Conservation (phyloP, 2,888 invertebrate species). For the Meteorus cinctellus region DNA sequence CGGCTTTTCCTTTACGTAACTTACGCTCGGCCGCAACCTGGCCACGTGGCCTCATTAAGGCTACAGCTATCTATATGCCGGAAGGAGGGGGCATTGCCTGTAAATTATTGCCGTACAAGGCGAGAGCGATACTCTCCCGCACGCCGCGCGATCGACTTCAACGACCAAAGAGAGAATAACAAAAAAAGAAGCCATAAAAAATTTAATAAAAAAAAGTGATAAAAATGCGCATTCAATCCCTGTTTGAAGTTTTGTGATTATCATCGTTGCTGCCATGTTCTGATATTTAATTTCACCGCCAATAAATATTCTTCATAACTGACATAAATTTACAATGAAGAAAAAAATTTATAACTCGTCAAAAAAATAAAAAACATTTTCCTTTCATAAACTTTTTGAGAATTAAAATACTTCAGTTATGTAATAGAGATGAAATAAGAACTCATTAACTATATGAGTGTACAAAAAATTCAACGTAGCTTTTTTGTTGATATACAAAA, state of each 20-base stretch:
- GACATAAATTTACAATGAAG: background rate
- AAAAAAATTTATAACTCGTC: background rate
- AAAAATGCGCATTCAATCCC: background rate
- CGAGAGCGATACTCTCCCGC: conserved; percentile 7
- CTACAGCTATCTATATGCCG: conserved; percentile 52
- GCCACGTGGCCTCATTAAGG: conserved; percentile 54
- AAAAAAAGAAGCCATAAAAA: background rate
- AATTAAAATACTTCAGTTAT: background rate
- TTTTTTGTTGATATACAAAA: background rate
- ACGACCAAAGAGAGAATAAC: background rate
- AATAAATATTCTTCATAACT: background rate
- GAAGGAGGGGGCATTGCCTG: conserved; percentile 44
- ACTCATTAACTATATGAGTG: background rate
- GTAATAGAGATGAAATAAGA: background rate
- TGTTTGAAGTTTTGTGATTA: background rate
- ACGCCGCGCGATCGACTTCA: background rate
- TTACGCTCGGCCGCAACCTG: conserved; percentile 43
- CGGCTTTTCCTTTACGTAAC: conserved; percentile 51
- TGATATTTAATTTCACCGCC: background rate
- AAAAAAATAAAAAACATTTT: background rate
- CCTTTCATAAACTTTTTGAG: background rate
- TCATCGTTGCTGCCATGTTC: background rate
- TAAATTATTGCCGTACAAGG: conserved; percentile 39
- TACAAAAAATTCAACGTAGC: background rate
- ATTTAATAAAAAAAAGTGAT: background rate